Percentiles rank a stretch among this genome's conserved stretches.
Evolutionary conservation across 2,113 vertebrate species (phyloP).

Genomic region (Hucho hucho): DNA sequence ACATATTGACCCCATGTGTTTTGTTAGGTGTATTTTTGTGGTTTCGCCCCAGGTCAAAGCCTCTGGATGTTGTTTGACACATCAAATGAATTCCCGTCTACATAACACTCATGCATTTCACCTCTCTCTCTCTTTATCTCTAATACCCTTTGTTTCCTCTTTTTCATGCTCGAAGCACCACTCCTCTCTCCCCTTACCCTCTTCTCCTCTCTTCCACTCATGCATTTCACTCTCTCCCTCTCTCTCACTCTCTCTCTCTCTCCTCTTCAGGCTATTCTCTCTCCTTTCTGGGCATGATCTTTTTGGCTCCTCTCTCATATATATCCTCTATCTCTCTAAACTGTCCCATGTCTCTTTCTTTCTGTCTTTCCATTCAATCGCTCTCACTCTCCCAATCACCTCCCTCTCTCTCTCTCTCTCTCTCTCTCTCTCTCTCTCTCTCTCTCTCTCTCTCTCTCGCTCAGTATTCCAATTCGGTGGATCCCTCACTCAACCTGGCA

Average conservation of each 20-base stretch:
- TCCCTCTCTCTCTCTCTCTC: neutral
- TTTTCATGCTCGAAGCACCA: neutral
- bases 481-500: neutral
- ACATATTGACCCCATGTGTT: too few relatives aligned
- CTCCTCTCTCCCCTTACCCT: neutral
- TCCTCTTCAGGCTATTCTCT: neutral
- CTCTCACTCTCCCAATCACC: neutral
- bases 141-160: too few relatives aligned
- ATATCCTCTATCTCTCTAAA: neutral
- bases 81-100: neutral
- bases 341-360: neutral
- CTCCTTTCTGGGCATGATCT: neutral
- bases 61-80: too few relatives aligned
- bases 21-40: too few relatives aligned
- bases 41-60: too few relatives aligned
- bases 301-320: neutral
- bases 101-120: neutral
- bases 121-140: neutral
- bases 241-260: neutral
- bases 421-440: neutral
- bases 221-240: neutral
- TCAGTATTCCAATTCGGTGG: constrained; percentile 8
- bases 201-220: neutral
- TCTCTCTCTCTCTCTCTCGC: neutral
- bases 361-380: neutral